These are phyloP conservation scores for Melolontha melolontha DNA, from an alignment of 2,888 invertebrate genomes.

Conservation along the genomic window DNA sequence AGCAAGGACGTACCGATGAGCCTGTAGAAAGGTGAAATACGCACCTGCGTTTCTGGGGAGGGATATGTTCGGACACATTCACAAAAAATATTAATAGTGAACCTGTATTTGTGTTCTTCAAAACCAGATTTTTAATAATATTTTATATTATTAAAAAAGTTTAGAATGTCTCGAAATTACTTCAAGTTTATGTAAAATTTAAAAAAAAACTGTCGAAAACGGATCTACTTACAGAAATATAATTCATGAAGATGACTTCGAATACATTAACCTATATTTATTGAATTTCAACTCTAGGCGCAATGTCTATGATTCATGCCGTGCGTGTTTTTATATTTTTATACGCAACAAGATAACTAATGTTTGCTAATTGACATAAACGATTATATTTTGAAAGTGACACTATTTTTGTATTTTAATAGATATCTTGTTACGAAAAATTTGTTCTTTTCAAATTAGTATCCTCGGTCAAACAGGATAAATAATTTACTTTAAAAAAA, in stretches of 20 bases:
- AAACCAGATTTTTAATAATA: too few relatives aligned
- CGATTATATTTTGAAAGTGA: background rate
- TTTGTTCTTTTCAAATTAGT: background rate
- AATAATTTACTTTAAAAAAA: background rate
- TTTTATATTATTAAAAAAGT: too few relatives aligned
- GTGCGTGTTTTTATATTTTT: background rate
- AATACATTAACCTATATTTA: constrained; percentile 2
- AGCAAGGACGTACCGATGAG: too few relatives aligned
- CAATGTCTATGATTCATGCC: background rate
- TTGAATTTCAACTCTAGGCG: background rate
- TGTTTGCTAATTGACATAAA: background rate
- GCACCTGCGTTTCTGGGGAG: too few relatives aligned
- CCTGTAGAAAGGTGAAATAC: too few relatives aligned
- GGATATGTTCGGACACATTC: too few relatives aligned
- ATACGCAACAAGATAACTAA: background rate
- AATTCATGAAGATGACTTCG: background rate
- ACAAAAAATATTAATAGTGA: too few relatives aligned
- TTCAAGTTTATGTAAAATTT: too few relatives aligned
- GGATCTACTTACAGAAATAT: too few relatives aligned
- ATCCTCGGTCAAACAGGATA: background rate
- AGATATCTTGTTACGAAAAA: background rate
- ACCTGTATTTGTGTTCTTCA: too few relatives aligned
- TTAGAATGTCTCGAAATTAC: too few relatives aligned
- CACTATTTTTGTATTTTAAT: constrained; percentile 3
- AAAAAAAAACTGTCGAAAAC: too few relatives aligned